A percentile compares a stretch with the other conserved stretches of the same genome.
Evolutionary conservation across 2,888 invertebrate species (phyloP).

Genomic region (Eristalinus sepulchralis): DNA sequence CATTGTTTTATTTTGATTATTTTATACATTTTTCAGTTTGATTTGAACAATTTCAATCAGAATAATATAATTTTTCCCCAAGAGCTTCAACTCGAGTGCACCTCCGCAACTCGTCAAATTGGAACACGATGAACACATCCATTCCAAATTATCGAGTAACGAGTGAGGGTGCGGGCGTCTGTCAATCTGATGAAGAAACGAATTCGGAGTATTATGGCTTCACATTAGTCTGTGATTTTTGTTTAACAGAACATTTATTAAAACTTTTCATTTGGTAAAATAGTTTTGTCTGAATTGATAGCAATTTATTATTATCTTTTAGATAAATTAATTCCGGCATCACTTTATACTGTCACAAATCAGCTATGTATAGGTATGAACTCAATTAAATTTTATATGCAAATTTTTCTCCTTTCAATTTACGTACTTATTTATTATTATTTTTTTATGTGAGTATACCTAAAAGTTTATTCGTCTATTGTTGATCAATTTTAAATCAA

Average conservation of each 20-base stretch:
- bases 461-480: too few species aligned
- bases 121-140: slow-evolving; percentile 53
- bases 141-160: slow-evolving; percentile 28
- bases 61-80: slow-evolving; percentile 37
- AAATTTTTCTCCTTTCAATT: too few species aligned
- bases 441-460: too few species aligned
- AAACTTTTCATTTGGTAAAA: not conserved
- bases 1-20: slow-evolving; percentile 28
- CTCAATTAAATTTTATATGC: too few species aligned
- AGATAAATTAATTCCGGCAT: too few species aligned
- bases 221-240: not conserved
- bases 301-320: too few species aligned
- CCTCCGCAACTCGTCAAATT: slow-evolving; percentile 56
- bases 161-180: slow-evolving; percentile 55
- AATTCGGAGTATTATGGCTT: not conserved
- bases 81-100: slow-evolving; percentile 44
- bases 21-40: slow-evolving; percentile 20
- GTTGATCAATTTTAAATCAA: too few species aligned
- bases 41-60: slow-evolving; percentile 44
- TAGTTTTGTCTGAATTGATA: too few species aligned
- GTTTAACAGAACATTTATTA: not conserved
- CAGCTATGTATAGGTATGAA: too few species aligned
- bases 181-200: slow-evolving; percentile 10
- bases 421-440: too few species aligned
- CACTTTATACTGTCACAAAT: too few species aligned